Percentiles rank a stretch among this genome's conserved stretches.
Conservation (phyloP, 2,797 vertebrate genomes). For the Sandelia bainsii region DNA sequence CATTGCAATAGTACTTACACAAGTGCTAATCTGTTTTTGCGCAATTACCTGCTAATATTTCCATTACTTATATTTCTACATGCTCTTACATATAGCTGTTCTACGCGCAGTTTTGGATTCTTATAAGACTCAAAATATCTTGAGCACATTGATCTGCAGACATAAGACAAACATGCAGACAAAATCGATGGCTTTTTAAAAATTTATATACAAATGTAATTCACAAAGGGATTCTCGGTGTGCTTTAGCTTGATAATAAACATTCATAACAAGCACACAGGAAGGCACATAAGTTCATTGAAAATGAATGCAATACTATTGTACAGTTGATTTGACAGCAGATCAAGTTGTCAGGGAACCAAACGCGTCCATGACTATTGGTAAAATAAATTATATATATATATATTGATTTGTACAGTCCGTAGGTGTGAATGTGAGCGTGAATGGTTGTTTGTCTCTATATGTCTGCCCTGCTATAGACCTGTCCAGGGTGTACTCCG, state of each 20-base stretch:
- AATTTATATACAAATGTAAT: not conserved
- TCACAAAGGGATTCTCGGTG: not conserved
- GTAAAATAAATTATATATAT: too few species aligned
- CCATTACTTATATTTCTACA: not conserved
- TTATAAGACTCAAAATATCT: too few species aligned
- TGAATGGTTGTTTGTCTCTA: too few species aligned
- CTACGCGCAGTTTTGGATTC: not conserved
- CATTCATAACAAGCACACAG: not conserved
- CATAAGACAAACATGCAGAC: too few species aligned
- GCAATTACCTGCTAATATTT: not conserved
- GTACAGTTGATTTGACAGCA: not conserved
- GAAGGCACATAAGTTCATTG: not conserved
- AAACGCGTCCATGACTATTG: not conserved
- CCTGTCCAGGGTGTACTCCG: too few species aligned
- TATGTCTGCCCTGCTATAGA: too few species aligned
- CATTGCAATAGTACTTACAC: not conserved
- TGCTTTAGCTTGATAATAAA: not conserved
- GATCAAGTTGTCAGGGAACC: not conserved
- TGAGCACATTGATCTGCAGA: not conserved
- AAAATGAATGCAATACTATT: not conserved
- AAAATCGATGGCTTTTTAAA: too few species aligned
- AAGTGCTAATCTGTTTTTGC: too few species aligned
- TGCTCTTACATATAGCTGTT: not conserved
- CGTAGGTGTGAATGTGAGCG: too few species aligned
- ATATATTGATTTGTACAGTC: too few species aligned